Evolutionary conservation across 2,888 invertebrate genomes (phyloP).

Genomic region (Coenonympha glycerion): DNA sequence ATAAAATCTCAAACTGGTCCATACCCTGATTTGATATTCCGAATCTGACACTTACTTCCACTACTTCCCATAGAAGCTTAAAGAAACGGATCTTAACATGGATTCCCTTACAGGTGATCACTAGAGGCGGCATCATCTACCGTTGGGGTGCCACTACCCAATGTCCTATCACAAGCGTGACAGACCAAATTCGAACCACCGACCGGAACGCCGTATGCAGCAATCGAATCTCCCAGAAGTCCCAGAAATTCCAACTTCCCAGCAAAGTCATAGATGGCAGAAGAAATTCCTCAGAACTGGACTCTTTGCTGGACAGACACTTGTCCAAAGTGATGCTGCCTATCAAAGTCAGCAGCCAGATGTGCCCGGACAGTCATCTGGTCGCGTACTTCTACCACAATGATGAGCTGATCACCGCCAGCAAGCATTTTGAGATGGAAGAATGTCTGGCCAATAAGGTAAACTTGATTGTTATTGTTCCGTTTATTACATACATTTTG

Average conservation of each 20-base stretch:
- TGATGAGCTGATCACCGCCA: constrained; percentile 75
- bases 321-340: constrained; percentile 57
- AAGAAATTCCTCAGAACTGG: constrained; percentile 30
- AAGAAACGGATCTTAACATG: too few species aligned
- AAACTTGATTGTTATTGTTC: constrained; percentile 18
- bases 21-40: too few species aligned
- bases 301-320: constrained; percentile 48
- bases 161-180: constrained; percentile 49
- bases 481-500: too few species aligned
- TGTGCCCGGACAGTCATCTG: constrained; percentile 71
- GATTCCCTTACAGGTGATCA: constrained; percentile 51
- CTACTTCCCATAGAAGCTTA: too few species aligned
- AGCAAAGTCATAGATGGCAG: constrained; percentile 13
- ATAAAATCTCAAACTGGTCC: too few species aligned
- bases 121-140: constrained; percentile 63
- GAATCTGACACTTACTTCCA: too few species aligned
- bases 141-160: constrained; percentile 70
- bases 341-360: constrained; percentile 62
- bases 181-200: constrained; percentile 42
- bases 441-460: constrained; percentile 78
- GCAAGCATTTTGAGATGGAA: constrained; percentile 69
- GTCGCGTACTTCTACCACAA: constrained; percentile 75
- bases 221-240: constrained; percentile 22
- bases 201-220: constrained; percentile 44
- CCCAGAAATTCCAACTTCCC: constrained; percentile 16